Conservation (phyloP, 2,797 vertebrate species). For the Prionace glauca region DNA sequence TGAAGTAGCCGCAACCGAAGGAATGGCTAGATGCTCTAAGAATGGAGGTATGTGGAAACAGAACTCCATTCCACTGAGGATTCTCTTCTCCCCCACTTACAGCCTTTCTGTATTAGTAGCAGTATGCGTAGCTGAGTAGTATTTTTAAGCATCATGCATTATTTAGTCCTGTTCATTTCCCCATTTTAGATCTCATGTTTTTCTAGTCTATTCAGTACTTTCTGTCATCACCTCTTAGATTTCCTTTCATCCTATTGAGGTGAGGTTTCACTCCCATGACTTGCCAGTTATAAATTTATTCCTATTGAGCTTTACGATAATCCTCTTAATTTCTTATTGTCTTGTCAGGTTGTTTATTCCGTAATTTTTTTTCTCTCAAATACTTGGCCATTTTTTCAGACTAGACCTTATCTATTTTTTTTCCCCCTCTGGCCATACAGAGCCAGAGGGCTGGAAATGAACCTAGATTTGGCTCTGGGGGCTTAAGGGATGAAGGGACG, state of each 20-base stretch:
- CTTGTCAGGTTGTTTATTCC: background rate
- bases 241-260: background rate
- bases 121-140: background rate
- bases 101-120: background rate
- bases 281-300: background rate
- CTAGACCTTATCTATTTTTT: background rate
- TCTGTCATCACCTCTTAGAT: background rate
- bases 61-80: background rate
- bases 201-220: background rate
- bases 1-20: background rate
- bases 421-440: background rate
- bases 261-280: background rate
- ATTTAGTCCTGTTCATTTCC: background rate
- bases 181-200: background rate
- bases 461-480: too few species aligned
- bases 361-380: background rate
- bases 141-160: background rate
- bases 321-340: background rate
- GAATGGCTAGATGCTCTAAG: background rate
- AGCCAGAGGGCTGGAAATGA: background rate
- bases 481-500: too few species aligned
- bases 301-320: background rate
- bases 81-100: background rate
- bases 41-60: background rate
- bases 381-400: background rate